Conservation (phyloP, 2,797 vertebrate genomes). For the Myotis daubentonii region DNA sequence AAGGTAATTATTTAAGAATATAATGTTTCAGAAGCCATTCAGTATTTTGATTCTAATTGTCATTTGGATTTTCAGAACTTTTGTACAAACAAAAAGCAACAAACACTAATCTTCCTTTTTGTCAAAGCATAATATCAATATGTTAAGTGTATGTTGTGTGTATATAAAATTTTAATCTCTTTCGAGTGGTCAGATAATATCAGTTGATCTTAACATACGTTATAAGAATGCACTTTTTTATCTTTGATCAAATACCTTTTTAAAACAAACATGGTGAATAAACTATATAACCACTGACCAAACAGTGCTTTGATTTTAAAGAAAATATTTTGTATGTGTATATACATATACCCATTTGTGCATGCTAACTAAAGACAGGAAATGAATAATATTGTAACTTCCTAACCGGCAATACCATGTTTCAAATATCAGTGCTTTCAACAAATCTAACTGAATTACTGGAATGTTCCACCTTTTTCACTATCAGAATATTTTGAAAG, state of each 20-base stretch:
- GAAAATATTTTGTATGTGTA: neutral
- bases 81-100: neutral
- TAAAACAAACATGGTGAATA: neutral
- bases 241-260: conserved; percentile 30
- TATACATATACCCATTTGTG: neutral
- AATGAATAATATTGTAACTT: conserved; percentile 27
- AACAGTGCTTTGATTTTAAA: neutral
- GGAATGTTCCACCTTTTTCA: neutral
- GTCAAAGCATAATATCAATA: neutral
- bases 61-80: conserved; percentile 48
- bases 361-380: neutral
- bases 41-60: conserved; percentile 56
- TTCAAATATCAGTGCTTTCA: neutral
- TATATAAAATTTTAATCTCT: conserved; percentile 11
- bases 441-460: conserved; percentile 41
- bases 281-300: neutral
- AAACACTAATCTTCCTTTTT: conserved; percentile 36
- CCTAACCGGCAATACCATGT: neutral
- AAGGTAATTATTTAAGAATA: conserved; percentile 48
- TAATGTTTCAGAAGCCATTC: conserved; percentile 16
- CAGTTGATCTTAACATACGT: conserved; percentile 20
- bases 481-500: conserved; percentile 38
- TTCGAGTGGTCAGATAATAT: neutral
- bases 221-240: conserved; percentile 13
- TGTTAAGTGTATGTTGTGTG: neutral